Evolutionary conservation across 2,888 invertebrate species (phyloP), one percentile per base, ranked within the genome.

Genomic region (Villa cingulata): DNA sequence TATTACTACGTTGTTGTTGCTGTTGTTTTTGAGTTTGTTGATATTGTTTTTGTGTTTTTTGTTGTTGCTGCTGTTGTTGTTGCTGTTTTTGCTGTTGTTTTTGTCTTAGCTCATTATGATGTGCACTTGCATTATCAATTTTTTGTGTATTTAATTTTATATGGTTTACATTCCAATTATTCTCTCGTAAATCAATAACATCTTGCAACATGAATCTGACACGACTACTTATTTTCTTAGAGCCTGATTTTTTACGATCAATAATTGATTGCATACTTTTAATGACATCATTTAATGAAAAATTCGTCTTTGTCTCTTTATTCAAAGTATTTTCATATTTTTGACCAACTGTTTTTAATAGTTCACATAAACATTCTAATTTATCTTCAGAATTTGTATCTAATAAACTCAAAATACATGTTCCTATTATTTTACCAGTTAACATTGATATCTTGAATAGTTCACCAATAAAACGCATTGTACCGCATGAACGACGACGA

Each of bases 91-190:
- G 85, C 14, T 86, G 85, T 65, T 94, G 92, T 58, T 84, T 82
- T 60, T 89, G 86, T 51, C 96, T 91, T 71, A 94, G 87, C 59
- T 90, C 91, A 72, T 95, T 90, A 55, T 88, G 94, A 66, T 91
- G 94, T 2, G 95, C 95, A 29, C n/a, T n/a, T n/a, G n/a, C n/a
- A n/a, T n/a, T n/a, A n/a, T n/a, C n/a, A n/a, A n/a, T n/a, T n/a
- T n/a, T n/a, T n/a, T n/a, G n/a, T n/a, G n/a, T n/a, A n/a, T 10
- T 34, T 39, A 82, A 80, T 57, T 92, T 90, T 52, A 85, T 86
- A 53, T 89, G 77, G 49, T 91, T 77, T 4, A 86, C 83, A 46
- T 87, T 74, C 92, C 92, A 94, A 56, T 77, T 78, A 59, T 78
- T 79, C 59, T 74, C 72, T 56, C 84, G 75, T 50, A 92, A 72